A percentile compares a stretch with the other conserved stretches of the same genome.
phyloP scores from a whole-genome alignment of 1,140 invertebrate genomes.

The Drosophila chauvacae region DNA sequence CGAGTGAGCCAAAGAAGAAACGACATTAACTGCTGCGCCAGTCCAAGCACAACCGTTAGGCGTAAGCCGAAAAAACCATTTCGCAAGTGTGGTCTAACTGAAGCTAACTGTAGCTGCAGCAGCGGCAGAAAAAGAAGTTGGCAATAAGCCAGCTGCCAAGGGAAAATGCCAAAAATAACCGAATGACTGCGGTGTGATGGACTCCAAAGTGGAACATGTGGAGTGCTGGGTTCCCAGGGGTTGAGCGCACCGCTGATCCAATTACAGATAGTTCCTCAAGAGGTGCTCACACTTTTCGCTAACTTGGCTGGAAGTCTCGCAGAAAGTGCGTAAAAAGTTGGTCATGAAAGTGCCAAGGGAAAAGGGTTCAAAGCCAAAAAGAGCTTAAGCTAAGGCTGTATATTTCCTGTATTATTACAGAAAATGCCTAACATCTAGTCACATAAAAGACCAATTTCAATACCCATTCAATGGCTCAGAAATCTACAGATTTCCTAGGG shows the following conservation, averaged over 20 bases:
- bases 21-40: slow-evolving; percentile 62
- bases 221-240: slow-evolving; percentile 32
- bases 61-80: slow-evolving; percentile 50
- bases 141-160: slow-evolving; percentile 43
- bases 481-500: background rate
- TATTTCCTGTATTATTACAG: background rate
- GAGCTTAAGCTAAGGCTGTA: background rate
- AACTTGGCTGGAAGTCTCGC: background rate
- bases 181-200: slow-evolving; percentile 6
- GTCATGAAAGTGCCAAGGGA: background rate
- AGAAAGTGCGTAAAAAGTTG: slow-evolving; percentile 15
- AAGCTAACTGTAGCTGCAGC: slow-evolving; percentile 52
- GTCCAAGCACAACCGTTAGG: slow-evolving; percentile 53
- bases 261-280: slow-evolving; percentile 15
- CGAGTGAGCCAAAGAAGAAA: slow-evolving; percentile 42
- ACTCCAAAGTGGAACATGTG: slow-evolving; percentile 31
- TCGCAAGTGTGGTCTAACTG: slow-evolving; percentile 47
- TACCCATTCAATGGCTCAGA: background rate
- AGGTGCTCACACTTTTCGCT: background rate
- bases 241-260: slow-evolving; percentile 16
- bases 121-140: slow-evolving; percentile 27
- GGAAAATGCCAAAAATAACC: slow-evolving; percentile 41
- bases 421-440: background rate
- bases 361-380: background rate
- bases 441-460: background rate